A percentile compares a stretch with the other conserved stretches of the same genome.
These are phyloP conservation scores for Craseonycteris thonglongyai DNA, from an alignment of 2,113 vertebrate genomes.

Conservation along the genomic window DNA sequence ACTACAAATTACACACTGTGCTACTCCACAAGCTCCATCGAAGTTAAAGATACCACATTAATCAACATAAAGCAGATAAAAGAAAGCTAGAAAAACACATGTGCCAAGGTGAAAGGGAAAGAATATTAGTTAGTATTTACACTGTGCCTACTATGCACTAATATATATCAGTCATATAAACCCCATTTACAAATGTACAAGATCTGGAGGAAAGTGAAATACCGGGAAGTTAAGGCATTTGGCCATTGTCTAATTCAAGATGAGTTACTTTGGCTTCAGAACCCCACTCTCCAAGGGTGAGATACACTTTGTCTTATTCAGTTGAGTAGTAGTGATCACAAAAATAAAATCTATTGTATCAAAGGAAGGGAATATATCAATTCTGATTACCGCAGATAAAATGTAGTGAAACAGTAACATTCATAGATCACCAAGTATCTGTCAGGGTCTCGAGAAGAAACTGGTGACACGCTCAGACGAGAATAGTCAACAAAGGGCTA, in stretches of 20 bases:
- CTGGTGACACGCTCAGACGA: neutral
- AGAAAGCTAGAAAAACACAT: neutral
- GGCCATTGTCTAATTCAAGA: neutral
- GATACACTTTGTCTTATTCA: neutral
- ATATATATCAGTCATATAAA: neutral
- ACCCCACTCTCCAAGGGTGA: neutral
- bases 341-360: neutral
- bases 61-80: neutral
- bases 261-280: neutral
- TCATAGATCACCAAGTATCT: neutral
- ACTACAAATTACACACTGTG: conserved; percentile 30
- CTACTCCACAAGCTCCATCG: neutral
- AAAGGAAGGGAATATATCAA: neutral
- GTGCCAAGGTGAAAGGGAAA: neutral
- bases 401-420: neutral
- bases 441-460: neutral
- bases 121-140: neutral
- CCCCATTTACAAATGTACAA: neutral
- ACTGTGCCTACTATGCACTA: neutral
- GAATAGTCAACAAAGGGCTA: neutral
- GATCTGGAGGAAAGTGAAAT: neutral
- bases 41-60: neutral
- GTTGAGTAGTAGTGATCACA: neutral
- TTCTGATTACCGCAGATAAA: neutral
- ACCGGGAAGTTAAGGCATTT: neutral